A percentile compares a stretch with the other conserved stretches of the same genome.
Evolutionary conservation across 2,888 invertebrate species (phyloP).

Genomic region (Habrosyne pyritoides): DNA sequence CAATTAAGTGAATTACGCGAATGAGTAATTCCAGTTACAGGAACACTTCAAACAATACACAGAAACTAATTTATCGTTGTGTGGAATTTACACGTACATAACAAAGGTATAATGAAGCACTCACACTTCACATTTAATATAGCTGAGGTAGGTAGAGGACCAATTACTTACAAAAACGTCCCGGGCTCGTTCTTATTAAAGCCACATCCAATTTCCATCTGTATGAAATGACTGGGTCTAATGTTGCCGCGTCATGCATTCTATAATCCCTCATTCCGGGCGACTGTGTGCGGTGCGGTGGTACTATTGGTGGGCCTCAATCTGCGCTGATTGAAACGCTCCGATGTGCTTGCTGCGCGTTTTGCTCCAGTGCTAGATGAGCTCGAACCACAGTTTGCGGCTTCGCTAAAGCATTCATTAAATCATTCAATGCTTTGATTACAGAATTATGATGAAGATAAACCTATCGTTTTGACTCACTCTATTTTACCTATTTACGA

Average conservation of each 20-base stretch:
- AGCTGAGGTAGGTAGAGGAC: background rate
- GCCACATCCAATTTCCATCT: slow-evolving; percentile 68
- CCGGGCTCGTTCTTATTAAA: slow-evolving; percentile 53
- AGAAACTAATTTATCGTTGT: slow-evolving; percentile 21
- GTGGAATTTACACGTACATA: slow-evolving; percentile 17
- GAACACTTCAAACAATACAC: slow-evolving; percentile 14
- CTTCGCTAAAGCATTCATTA: background rate
- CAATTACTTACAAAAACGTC: slow-evolving; percentile 53
- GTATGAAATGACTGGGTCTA: slow-evolving; percentile 63
- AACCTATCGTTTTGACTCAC: too few relatives aligned
- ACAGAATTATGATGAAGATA: too few relatives aligned
- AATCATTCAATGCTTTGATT: background rate
- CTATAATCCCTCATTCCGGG: slow-evolving; percentile 49
- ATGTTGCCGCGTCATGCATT: slow-evolving; percentile 77
- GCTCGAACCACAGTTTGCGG: slow-evolving; percentile 3
- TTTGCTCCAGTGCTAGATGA: slow-evolving; percentile 42
- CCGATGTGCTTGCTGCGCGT: slow-evolving; percentile 62
- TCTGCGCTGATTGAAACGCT: slow-evolving; percentile 74
- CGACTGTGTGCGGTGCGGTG: slow-evolving; percentile 36
- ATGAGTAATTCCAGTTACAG: slow-evolving; percentile 2
- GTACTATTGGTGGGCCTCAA: slow-evolving; percentile 51
- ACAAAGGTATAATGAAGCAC: background rate
- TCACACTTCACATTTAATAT: slow-evolving; percentile 24
- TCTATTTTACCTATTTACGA: too few relatives aligned
- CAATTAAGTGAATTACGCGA: slow-evolving; percentile 3